Evolutionary conservation across 2,797 vertebrate genomes (phyloP).

Genomic region (Rhadinocentrus ornatus): DNA sequence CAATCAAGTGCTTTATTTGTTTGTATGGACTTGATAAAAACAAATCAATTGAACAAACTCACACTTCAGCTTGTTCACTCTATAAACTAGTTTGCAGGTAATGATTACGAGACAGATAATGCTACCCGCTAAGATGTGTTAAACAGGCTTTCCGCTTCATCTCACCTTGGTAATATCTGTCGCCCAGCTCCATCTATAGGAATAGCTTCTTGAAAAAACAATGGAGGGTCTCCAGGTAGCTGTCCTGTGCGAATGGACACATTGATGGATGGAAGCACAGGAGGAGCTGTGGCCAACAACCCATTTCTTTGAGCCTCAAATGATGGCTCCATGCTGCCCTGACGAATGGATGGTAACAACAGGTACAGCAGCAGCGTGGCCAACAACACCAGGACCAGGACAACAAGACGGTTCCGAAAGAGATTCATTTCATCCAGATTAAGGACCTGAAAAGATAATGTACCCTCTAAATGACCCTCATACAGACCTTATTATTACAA

Average conservation of each 20-base stretch:
- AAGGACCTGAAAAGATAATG: constrained; percentile 56
- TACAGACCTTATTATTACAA: not conserved
- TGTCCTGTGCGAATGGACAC: constrained; percentile 84
- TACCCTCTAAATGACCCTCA: constrained; percentile 14
- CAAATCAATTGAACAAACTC: not conserved
- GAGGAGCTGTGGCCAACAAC: constrained; percentile 69
- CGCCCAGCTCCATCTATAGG: constrained; percentile 76
- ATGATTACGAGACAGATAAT: not conserved
- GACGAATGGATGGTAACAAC: constrained; percentile 85
- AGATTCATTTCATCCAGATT: constrained; percentile 80
- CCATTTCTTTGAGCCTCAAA: constrained; percentile 78
- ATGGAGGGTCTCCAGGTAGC: constrained; percentile 83
- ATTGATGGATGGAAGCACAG: constrained; percentile 70
- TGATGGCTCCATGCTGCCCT: constrained; percentile 83
- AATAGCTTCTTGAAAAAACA: constrained; percentile 92
- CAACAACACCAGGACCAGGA: constrained; percentile 87
- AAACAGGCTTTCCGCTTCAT: not conserved
- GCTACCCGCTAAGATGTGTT: not conserved
- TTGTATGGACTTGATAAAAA: not conserved
- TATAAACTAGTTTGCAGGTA: constrained; percentile 1
- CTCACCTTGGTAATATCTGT: constrained; percentile 84
- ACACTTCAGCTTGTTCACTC: not conserved
- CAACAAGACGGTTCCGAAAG: constrained; percentile 85
- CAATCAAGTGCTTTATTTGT: not conserved
- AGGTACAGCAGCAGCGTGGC: constrained; percentile 88